Evolutionary conservation across 2,888 invertebrate species (phyloP), one percentile per base, ranked within the genome.

Genomic region (Meteorus cinctellus): DNA sequence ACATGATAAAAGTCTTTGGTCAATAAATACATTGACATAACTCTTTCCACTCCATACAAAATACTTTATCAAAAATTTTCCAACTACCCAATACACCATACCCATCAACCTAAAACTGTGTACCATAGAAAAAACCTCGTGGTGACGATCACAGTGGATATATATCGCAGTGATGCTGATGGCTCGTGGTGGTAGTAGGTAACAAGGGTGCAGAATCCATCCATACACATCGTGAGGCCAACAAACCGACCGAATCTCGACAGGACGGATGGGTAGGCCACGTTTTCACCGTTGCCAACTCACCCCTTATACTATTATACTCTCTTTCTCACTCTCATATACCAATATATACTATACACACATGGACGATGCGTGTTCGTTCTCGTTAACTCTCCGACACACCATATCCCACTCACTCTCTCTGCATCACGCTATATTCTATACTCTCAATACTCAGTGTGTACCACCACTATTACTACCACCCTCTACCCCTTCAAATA

Each of bases 171-270:
- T 55, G 55, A 19, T 19, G 55, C n/a, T 19, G 55, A 19, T 19
- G 55, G n/a, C 4, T 55, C 6, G 55, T 19, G 19, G 55, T 55
- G 55, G 55, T 55, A 31, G 55, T 41, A 69, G 48, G 65, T 72
- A 74, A 71, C 73, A 75, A 76, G 72, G 70, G 72, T 70, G 83
- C 81, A 83, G 84, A 83, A 84, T 84, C 81, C 84, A 84, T 85
- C 82, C 85, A 85, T 86, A 86, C 55, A 55, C 83, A 87, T 87
- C 84, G 86, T 81, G 81, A 82, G 84, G 82, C 85, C 84, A 87
- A 86, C 87, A 86, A 87, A 87, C 87, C 87, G 85, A 85, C 82
- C 82, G 85, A 87, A 86, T 86, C 87, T 86, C 86, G 86, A 85
- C 86, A 85, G 84, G 82, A 85, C 82, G 84, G 84, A 86, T 85